Percentiles rank a stretch among this genome's conserved stretches.
These are phyloP conservation scores for Ictalurus punctatus DNA, from an alignment of 2,113 vertebrate genomes.

Conservation along the genomic window DNA sequence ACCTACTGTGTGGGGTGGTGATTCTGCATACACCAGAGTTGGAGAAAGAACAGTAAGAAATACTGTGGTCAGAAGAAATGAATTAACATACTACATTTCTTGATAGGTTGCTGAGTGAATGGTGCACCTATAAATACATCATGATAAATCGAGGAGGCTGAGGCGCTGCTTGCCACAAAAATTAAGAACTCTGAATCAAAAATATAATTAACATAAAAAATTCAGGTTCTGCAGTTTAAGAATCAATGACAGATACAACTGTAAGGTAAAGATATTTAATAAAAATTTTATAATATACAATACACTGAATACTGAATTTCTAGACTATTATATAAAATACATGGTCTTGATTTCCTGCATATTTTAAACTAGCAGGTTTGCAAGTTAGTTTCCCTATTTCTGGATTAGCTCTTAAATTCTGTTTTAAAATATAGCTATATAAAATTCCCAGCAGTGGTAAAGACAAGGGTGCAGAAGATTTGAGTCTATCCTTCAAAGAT, in stretches of 20 bases:
- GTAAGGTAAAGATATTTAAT: background rate
- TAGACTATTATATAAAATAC: background rate
- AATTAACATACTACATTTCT: conserved; percentile 35
- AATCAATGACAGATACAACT: background rate
- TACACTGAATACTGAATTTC: background rate
- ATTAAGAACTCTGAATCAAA: background rate
- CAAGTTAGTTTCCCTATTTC: background rate
- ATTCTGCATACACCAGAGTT: conserved; percentile 43
- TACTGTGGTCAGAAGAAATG: conserved; percentile 16
- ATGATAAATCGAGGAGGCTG: conserved; percentile 12
- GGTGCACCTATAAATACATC: conserved; percentile 15
- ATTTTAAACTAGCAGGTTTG: background rate
- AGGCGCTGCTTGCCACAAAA: background rate
- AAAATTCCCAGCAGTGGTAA: background rate
- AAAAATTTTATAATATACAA: background rate
- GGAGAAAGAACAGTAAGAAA: conserved; percentile 30
- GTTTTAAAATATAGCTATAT: background rate
- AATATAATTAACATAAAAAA: background rate
- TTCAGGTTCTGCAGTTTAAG: background rate
- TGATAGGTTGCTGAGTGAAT: conserved; percentile 27
- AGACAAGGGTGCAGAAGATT: background rate
- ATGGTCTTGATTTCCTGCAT: background rate
- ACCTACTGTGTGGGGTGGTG: conserved; percentile 36
- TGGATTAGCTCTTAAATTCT: background rate
- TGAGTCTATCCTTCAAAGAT: background rate